These are phyloP conservation scores for Gortyna flavago DNA, from an alignment of 2,888 invertebrate species.

Conservation along the genomic window DNA sequence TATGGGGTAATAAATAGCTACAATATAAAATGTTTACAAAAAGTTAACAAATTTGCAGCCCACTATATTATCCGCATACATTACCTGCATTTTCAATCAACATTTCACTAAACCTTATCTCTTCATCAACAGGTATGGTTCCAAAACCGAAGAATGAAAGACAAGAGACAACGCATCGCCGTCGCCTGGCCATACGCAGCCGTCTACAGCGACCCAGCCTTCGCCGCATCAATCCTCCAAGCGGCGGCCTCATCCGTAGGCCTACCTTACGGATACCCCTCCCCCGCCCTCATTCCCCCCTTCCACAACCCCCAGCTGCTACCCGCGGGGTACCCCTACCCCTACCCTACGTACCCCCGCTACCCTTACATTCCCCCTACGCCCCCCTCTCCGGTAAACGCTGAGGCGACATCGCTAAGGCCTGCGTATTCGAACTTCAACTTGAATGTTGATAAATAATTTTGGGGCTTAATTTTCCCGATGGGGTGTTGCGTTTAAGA, in stretches of 20 bases:
- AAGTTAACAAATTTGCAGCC: too few relatives aligned
- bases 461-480: slow-evolving; percentile 49
- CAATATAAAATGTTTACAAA: too few relatives aligned
- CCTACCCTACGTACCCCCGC: slow-evolving; percentile 88
- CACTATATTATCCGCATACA: too few relatives aligned
- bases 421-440: slow-evolving; percentile 87
- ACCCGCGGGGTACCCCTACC: slow-evolving; percentile 90
- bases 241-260: slow-evolving; percentile 95
- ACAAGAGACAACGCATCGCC: slow-evolving; percentile 98
- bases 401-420: slow-evolving; percentile 85
- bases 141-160: slow-evolving; percentile 99
- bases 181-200: slow-evolving; percentile 98
- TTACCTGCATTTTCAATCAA: background rate
- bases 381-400: slow-evolving; percentile 85
- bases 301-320: slow-evolving; percentile 90
- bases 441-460: slow-evolving; percentile 86
- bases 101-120: slow-evolving; percentile 32
- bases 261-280: slow-evolving; percentile 91
- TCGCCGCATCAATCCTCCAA: slow-evolving; percentile 97
- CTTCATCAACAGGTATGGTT: slow-evolving; percentile 96
- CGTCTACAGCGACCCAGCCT: slow-evolving; percentile 97
- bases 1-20: too few relatives aligned
- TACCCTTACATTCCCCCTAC: slow-evolving; percentile 90
- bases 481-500: slow-evolving; percentile 22
- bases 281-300: slow-evolving; percentile 90